Conservation (phyloP, 1,140 invertebrate genomes). For the Atta texana region DNA sequence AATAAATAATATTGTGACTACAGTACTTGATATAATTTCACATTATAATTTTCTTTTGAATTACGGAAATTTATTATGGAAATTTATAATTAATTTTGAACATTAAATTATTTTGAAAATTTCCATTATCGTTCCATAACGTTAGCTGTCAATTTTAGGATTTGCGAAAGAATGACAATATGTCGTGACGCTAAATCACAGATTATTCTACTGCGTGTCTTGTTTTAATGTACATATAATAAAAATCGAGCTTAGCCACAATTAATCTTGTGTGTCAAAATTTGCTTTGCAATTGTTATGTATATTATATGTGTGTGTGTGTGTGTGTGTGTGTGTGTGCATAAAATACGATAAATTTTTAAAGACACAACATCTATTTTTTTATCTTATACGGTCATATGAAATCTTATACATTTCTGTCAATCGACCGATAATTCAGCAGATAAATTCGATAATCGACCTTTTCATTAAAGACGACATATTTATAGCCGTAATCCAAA, state of each 20-base stretch:
- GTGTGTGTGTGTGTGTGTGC: too few relatives aligned
- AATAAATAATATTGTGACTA: slow-evolving; percentile 6
- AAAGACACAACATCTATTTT: slow-evolving; percentile 5
- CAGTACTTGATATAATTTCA: not conserved
- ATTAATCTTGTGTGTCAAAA: slow-evolving; percentile 48
- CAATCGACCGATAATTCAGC: not conserved
- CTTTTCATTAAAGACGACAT: slow-evolving; percentile 14
- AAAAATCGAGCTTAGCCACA: slow-evolving; percentile 27
- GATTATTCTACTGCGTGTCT: slow-evolving; percentile 38
- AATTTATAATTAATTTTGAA: too few relatives aligned
- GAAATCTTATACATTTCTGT: not conserved
- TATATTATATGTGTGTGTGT: not conserved
- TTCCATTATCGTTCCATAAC: slow-evolving; percentile 40
- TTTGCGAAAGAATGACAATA: slow-evolving; percentile 13
- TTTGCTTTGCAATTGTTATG: not conserved
- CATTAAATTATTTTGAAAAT: slow-evolving; percentile 11
- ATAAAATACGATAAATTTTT: not conserved
- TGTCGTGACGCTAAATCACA: slow-evolving; percentile 26
- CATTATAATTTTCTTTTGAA: slow-evolving; percentile 40
- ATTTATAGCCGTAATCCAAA: not conserved
- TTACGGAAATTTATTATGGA: too few relatives aligned
- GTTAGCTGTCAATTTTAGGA: slow-evolving; percentile 27
- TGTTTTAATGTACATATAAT: slow-evolving; percentile 22
- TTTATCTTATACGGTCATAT: not conserved
- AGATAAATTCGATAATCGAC: slow-evolving; percentile 28